These are phyloP conservation scores for Rhinophrynus dorsalis DNA, from an alignment of 2,797 vertebrate species.

Conservation along the genomic window DNA sequence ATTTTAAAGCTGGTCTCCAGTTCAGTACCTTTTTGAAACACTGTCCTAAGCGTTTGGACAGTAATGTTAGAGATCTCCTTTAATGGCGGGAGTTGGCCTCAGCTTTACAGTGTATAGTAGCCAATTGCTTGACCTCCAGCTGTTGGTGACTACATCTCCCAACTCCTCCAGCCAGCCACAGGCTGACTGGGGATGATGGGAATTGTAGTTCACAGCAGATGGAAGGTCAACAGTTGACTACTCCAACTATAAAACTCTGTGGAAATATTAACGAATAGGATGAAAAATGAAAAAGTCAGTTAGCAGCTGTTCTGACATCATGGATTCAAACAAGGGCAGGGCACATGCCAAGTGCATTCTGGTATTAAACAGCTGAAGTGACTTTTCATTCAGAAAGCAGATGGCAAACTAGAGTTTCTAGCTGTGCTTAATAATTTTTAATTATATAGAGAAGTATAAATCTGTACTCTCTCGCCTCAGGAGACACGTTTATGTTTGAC, in stretches of 20 bases:
- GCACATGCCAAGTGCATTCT: slow-evolving; percentile 23
- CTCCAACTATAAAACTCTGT: background rate
- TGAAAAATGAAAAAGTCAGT: slow-evolving; percentile 14
- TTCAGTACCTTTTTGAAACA: too few species aligned
- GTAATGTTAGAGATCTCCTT: too few species aligned
- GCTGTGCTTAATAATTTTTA: slow-evolving; percentile 16
- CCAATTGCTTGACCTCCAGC: too few species aligned
- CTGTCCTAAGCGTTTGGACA: too few species aligned
- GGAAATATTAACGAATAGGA: slow-evolving; percentile 8
- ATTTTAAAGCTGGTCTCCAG: too few species aligned
- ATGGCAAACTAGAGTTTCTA: slow-evolving; percentile 19
- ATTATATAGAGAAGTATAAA: slow-evolving; percentile 12
- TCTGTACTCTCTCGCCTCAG: background rate
- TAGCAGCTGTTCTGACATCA: slow-evolving; percentile 31
- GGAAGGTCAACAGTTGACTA: too few species aligned
- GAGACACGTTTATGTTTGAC: background rate
- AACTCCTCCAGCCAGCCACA: too few species aligned
- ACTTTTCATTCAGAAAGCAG: slow-evolving; percentile 26
- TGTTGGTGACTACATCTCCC: background rate
- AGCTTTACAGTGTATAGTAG: too few species aligned
- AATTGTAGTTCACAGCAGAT: too few species aligned
- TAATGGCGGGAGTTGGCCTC: too few species aligned
- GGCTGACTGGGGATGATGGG: too few species aligned
- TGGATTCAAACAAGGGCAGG: slow-evolving; percentile 7
- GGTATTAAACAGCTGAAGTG: slow-evolving; percentile 10